Evolutionary conservation across 2,888 invertebrate species (phyloP).

Genomic region (Torymus texanus): DNA sequence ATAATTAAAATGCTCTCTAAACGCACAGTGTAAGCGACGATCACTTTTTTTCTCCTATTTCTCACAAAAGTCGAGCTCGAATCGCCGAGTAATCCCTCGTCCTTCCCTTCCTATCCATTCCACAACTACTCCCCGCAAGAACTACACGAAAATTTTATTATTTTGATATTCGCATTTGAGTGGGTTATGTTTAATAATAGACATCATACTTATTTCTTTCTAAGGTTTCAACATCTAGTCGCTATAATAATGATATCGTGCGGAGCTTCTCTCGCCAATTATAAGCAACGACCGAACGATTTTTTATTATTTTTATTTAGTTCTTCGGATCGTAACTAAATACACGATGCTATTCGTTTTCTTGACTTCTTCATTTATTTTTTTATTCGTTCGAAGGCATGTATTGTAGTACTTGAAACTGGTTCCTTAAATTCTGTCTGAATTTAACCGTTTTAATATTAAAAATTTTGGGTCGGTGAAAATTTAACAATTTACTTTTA

Average conservation of each 20-base stretch:
- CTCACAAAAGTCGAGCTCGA: slow-evolving; percentile 10
- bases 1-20: slow-evolving; percentile 23
- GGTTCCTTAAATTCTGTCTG: slow-evolving; percentile 45
- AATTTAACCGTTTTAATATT: slow-evolving; percentile 44
- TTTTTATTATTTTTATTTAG: slow-evolving; percentile 37
- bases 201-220: slow-evolving; percentile 58
- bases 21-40: too few species aligned
- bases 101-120: not conserved
- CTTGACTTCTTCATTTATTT: slow-evolving; percentile 42
- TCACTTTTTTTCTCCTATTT: too few species aligned
- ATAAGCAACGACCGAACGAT: slow-evolving; percentile 39
- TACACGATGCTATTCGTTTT: slow-evolving; percentile 39
- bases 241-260: slow-evolving; percentile 51
- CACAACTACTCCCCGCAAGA: slow-evolving; percentile 29
- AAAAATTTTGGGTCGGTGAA: slow-evolving; percentile 39
- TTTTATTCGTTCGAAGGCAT: slow-evolving; percentile 53
- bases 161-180: slow-evolving; percentile 48
- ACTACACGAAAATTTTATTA: slow-evolving; percentile 44
- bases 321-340: slow-evolving; percentile 57
- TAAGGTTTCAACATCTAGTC: slow-evolving; percentile 63
- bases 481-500: slow-evolving; percentile 43
- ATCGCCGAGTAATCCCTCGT: slow-evolving; percentile 19
- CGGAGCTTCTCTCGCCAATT: slow-evolving; percentile 42
- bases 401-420: slow-evolving; percentile 50
- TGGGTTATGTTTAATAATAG: slow-evolving; percentile 62